These are phyloP conservation scores for Eurosta solidaginis DNA, from an alignment of 1,140 invertebrate species.

Conservation along the genomic window DNA sequence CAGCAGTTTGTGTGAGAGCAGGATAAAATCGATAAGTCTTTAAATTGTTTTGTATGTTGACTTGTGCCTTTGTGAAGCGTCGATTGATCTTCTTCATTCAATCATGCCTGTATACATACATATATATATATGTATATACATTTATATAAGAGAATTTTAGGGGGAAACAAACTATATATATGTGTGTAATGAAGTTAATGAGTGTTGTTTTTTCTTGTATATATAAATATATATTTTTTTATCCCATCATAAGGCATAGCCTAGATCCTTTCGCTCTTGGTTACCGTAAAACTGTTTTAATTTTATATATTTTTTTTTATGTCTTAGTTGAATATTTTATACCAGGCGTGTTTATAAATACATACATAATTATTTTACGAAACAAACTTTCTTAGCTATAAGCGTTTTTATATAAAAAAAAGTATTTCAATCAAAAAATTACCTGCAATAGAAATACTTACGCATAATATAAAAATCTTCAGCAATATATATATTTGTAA, in stretches of 20 bases:
- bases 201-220: too few relatives aligned
- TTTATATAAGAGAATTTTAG: neutral
- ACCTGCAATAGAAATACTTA: neutral
- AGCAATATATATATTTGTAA: neutral
- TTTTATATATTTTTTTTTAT: neutral
- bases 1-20: neutral
- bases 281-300: too few relatives aligned
- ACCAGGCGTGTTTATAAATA: neutral
- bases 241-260: too few relatives aligned
- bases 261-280: too few relatives aligned
- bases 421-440: constrained; percentile 11
- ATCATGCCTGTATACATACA: too few relatives aligned
- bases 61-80: constrained; percentile 56
- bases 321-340: constrained; percentile 19
- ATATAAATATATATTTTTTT: too few relatives aligned
- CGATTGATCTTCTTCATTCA: neutral
- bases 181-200: neutral
- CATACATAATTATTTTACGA: neutral
- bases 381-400: neutral
- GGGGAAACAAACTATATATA: neutral
- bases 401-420: constrained; percentile 9
- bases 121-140: neutral
- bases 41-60: constrained; percentile 55
- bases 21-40: neutral
- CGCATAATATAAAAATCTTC: neutral